Evolutionary conservation across 2,888 invertebrate species (phyloP), one percentile per base, ranked within the genome.

Genomic region (Frankliniella intonsa): DNA sequence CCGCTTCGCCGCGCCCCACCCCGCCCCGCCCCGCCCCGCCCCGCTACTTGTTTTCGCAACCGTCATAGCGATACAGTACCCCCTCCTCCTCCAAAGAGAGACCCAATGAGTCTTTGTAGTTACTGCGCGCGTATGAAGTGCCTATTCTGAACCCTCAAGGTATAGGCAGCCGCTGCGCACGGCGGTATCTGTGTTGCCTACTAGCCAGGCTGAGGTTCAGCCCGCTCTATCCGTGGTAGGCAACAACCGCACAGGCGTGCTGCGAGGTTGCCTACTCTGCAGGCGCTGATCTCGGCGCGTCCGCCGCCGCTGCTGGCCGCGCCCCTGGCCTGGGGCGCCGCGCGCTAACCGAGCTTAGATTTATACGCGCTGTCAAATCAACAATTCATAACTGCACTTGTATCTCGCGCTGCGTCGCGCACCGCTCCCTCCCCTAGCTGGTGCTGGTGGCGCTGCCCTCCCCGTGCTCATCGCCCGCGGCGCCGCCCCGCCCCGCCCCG

Each of bases 381-480:
- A 76, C 80, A 69, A 81, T 50, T 80, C 80, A 80, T 38, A 86
- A 87, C 88, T 87, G 87, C 87, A 88, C 87, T 87, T 86, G 85
- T 83, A 82, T 84, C 84, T 81, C 84, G 84, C 88, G 89, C 89
- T 85, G 89, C 89, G 38, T 5, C 5, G 3, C 38, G 25, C 69
- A 5, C 69, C 25, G 12, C 22, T 38, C 38, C 38, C 38, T 38
- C 2, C 38, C 38, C 38, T 38, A 5, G 38, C 38, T 38, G 38
- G 38, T 38, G 38, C 38, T 38, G 38, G 38, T 38, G 38, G 3
- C 5, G 88, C 83, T 83, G 81, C 65, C 83, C 81, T 87, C 87
- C 83, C 88, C 89, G 88, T 89, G 89, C 86, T 86, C 87, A 88
- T 89, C 89, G 89, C 89, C 87, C 89, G 89, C n/a, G 89, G 83